Percentiles rank a stretch among this genome's conserved stretches.
These are phyloP conservation scores for Meda fulgida DNA, from an alignment of 2,797 vertebrate species.

Conservation along the genomic window DNA sequence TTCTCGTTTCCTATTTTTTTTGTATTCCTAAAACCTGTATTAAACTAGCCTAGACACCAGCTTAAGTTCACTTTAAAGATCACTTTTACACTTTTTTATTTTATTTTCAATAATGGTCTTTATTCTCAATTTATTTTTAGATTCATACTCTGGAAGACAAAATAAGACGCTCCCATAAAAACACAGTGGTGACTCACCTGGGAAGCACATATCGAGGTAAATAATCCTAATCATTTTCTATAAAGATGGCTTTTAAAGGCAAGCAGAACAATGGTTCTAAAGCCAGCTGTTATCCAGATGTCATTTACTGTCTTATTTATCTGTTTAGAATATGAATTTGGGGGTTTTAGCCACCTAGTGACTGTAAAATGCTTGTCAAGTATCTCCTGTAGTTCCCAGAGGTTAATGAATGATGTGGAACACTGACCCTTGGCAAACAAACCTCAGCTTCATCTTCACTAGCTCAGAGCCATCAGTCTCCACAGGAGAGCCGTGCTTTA, in stretches of 20 bases:
- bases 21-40: background rate
- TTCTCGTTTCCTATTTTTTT: background rate
- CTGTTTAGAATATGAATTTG: slow-evolving; percentile 12
- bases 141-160: slow-evolving; percentile 91
- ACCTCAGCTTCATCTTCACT: slow-evolving; percentile 13
- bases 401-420: slow-evolving; percentile 40
- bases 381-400: slow-evolving; percentile 13
- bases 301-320: slow-evolving; percentile 9
- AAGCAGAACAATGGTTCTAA: background rate
- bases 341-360: background rate
- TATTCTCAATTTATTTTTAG: slow-evolving; percentile 78
- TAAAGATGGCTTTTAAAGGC: background rate
- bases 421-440: slow-evolving; percentile 26
- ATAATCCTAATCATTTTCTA: slow-evolving; percentile 38
- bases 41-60: background rate
- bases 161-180: slow-evolving; percentile 86
- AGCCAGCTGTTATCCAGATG: slow-evolving; percentile 31
- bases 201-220: slow-evolving; percentile 86
- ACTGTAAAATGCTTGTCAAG: slow-evolving; percentile 26
- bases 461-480: slow-evolving; percentile 18
- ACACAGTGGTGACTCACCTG: slow-evolving; percentile 82
- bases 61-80: background rate
- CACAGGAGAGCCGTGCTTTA: slow-evolving; percentile 8
- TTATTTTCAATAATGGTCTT: background rate
- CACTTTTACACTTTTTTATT: background rate